Evolutionary conservation across 2,113 vertebrate species (phyloP).

Genomic region (Oophaga pumilio): DNA sequence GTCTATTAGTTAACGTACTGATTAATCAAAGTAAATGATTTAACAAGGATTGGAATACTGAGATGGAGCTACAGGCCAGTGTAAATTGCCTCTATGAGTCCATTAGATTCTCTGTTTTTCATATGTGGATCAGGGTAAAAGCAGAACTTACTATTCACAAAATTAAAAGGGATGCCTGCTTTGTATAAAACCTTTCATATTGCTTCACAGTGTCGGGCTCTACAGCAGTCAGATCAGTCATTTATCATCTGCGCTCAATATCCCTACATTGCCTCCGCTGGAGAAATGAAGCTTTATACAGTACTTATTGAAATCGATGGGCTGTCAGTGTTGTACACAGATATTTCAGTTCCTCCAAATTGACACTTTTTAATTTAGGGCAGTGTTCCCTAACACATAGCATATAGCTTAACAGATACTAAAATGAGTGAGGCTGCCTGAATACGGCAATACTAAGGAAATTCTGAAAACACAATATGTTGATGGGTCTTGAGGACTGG

Average conservation of each 20-base stretch:
- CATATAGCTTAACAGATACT: no score
- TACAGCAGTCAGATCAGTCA: no score
- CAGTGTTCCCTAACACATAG: no score
- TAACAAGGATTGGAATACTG: not conserved
- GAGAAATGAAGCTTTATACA: not conserved
- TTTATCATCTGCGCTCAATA: no score
- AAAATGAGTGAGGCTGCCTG: no score
- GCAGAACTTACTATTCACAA: not conserved
- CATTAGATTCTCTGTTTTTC: no score
- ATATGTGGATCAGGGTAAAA: not conserved
- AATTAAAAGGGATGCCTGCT: not conserved
- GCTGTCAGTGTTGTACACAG: not conserved
- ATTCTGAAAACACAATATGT: no score
- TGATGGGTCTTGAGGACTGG: no score
- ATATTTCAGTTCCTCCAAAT: not conserved
- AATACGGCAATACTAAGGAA: no score
- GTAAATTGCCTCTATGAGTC: not conserved
- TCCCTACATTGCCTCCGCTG: not conserved
- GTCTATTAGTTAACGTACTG: not conserved
- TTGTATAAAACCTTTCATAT: no score
- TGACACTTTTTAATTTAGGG: no score
- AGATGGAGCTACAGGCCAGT: not conserved
- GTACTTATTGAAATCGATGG: not conserved
- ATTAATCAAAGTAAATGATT: slow-evolving; percentile 39
- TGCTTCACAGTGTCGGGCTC: no score